Evolutionary conservation across 2,113 vertebrate species (phyloP).

Genomic region (Jacana jacana): DNA sequence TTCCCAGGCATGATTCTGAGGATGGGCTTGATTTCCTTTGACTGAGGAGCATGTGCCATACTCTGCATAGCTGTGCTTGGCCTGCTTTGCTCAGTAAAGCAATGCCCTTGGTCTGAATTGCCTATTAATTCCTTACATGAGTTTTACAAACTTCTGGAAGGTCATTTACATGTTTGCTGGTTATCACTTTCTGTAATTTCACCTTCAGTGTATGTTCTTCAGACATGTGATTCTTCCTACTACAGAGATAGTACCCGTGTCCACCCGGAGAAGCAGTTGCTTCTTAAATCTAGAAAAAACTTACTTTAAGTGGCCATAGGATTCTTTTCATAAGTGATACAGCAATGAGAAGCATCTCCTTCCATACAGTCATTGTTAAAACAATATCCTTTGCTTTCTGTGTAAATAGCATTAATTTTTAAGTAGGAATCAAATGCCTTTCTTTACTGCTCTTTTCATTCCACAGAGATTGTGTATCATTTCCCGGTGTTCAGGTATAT

Average conservation of each 20-base stretch:
- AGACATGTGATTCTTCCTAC: neutral
- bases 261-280: neutral
- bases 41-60: neutral
- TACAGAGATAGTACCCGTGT: neutral
- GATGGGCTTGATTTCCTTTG: neutral
- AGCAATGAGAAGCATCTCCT: neutral
- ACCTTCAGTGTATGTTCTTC: neutral
- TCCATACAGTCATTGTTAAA: neutral
- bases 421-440: neutral
- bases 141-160: neutral
- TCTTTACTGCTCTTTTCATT: neutral
- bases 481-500: neutral
- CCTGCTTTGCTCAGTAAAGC: neutral
- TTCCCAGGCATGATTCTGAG: neutral
- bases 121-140: neutral
- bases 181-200: neutral
- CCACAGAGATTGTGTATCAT: neutral
- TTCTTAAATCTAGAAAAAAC: neutral
- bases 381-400: neutral
- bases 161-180: neutral
- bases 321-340: neutral
- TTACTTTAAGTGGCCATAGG: neutral
- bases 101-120: neutral
- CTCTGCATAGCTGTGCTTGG: neutral
- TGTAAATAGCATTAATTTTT: neutral